These are phyloP conservation scores for Aldabrachelys gigantea DNA, from an alignment of 2,113 vertebrate species.

Conservation along the genomic window DNA sequence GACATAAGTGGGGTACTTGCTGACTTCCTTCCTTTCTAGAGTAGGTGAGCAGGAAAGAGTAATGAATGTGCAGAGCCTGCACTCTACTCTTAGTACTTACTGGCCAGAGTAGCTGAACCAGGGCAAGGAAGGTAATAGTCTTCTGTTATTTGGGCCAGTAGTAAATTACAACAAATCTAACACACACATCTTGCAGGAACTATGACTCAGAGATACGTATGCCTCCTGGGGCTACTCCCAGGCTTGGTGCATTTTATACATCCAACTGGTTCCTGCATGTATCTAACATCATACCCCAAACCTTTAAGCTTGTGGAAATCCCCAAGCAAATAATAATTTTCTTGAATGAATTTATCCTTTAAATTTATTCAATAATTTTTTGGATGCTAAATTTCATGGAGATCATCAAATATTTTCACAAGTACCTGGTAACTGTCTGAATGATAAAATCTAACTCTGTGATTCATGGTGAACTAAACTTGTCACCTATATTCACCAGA, in stretches of 20 bases:
- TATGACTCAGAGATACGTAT: neutral
- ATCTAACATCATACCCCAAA: neutral
- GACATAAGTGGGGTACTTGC: neutral
- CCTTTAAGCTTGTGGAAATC: neutral
- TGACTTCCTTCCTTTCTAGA: neutral
- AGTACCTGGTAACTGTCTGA: neutral
- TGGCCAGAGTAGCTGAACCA: neutral
- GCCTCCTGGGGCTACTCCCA: neutral
- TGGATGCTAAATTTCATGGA: neutral
- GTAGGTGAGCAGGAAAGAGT: neutral
- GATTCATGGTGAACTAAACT: neutral
- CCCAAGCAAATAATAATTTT: neutral
- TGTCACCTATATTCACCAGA: neutral
- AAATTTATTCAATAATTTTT: neutral
- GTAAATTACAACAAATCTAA: neutral
- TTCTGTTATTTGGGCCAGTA: neutral
- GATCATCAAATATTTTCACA: neutral
- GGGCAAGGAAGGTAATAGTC: neutral
- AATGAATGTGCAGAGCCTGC: neutral
- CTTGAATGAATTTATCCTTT: neutral
- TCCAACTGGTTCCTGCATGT: neutral
- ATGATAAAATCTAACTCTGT: neutral
- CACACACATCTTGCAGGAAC: neutral
- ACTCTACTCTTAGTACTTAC: neutral
- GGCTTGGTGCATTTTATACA: neutral